Evolutionary conservation across 2,888 invertebrate genomes (phyloP), one percentile per base, ranked within the genome.

Genomic region (Cyrtodaria siliqua): DNA sequence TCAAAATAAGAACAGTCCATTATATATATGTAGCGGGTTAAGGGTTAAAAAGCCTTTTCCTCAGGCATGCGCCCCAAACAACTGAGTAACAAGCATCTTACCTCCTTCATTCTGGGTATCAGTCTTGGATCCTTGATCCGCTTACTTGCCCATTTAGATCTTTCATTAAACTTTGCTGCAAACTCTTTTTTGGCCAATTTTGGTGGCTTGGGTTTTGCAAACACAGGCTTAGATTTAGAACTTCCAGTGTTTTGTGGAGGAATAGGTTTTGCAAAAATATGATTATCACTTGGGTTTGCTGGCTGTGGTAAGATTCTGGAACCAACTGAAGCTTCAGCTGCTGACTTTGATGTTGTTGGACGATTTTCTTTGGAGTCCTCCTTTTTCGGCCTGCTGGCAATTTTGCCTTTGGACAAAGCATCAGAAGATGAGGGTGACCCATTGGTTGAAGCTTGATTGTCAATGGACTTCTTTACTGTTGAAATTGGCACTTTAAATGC

Each of bases 101-200:
- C 89, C 84, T 85, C 82, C 62, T 72, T 76, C n/a, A 89, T 84
- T 60, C 89, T 76, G 14, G 85, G 83, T 18, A 87, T 71, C n/a
- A 89, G 71, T 59, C 80, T 73, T 24, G 81, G 79, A 70, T 89
- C 89, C 40, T 66, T 76, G 20, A 80, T 62, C n/a, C 53, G 56
- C n/a, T 69, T 76, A 14, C 47, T 69, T 20, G 47, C 52, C 72
- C 60, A 33, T 20, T 24, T 50, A 23, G 47, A 23, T 20, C 27
- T 55, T 38, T 70, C 60, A 29, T 63, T 56, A 14, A 56, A 29
- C 40, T 50, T 71, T 42, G 18, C 42, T 8, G 33, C 20, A n/a
- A 26, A n/a, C 42, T 47, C 47, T 18, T 59, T 40, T 59, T 72
- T 64, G 20, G 26, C 49, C 20, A 26, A 20, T 24, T 33, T 53